phyloP scores from a whole-genome alignment of 2,888 invertebrate genomes.

The Ichneumoninae sp. region DNA sequence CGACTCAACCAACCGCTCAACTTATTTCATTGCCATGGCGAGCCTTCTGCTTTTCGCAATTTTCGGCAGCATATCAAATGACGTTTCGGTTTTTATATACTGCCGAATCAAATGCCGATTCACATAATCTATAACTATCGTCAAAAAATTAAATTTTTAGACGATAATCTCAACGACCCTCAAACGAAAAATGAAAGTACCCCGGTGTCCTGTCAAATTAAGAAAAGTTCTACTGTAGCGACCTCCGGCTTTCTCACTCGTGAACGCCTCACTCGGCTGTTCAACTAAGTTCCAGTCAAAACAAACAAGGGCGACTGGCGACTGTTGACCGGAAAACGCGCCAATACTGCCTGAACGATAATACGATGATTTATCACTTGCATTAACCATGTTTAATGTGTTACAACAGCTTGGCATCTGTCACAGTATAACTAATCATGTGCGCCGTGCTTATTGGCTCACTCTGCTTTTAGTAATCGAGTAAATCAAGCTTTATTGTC shows the following conservation, averaged over 20 bases:
- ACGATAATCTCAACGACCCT: too few relatives aligned
- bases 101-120: too few relatives aligned
- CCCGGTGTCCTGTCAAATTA: too few relatives aligned
- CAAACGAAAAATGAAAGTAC: too few relatives aligned
- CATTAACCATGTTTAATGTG: background rate
- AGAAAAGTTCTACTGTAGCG: background rate
- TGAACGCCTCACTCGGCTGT: conserved; percentile 12
- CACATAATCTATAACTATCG: too few relatives aligned
- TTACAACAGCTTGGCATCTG: background rate
- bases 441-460: background rate
- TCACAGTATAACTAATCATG: background rate
- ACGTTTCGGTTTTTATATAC: too few relatives aligned
- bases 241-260: background rate
- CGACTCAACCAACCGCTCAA: background rate
- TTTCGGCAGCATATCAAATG: too few relatives aligned
- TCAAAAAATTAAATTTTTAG: too few relatives aligned
- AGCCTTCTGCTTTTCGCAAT: too few relatives aligned
- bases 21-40: too few relatives aligned
- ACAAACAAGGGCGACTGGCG: conserved; percentile 5
- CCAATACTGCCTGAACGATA: background rate
- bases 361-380: background rate
- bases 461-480: background rate
- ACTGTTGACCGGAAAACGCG: background rate
- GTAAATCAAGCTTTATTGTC: background rate
- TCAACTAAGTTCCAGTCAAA: conserved; percentile 12